Base-by-base conservation (phyloP, 2,888 invertebrate genomes). In the Halictus quadricinctus region DNA sequence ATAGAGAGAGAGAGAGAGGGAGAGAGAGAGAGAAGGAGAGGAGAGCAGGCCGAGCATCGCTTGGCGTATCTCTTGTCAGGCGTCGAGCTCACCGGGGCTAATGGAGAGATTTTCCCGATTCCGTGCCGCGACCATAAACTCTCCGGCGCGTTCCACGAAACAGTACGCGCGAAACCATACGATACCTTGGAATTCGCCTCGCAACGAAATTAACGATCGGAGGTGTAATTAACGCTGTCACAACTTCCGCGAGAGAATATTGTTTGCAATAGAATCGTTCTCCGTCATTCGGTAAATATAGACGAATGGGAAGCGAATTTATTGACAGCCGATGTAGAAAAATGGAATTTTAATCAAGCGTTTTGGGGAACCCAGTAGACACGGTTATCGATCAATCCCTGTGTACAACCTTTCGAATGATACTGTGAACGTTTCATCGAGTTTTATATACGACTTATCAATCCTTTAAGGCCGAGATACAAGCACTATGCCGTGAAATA, bases 21-120 rank as follows among this genome's bases (percentile, higher is more conserved):
- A 73, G 43, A 48, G 36, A 70, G 79, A 58, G 79, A 69, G 78
- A 25, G 12, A 60, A 60, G 60, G 25, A 60, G 12, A 54, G 21
- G 15, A 29, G 36, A 50, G 60, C 70, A 25, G 69, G 64, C 54
- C 36, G 81, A 73, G 69, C 13, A 58, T 43, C 21, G 60, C 21
- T 72, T 41, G 50, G 76, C 70, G 78, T 58, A 75, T 72, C 80
- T 60, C 84, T 89, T 36, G 46, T 58, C 90, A 66, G 58, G 91
- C 90, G 73, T 90, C 81, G 89, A 90, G 69, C 84, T 90, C 90
- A 81, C 90, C 41, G 41, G 36, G 25, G 10, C 74, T n/a, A 25
- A 60, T 66, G 58, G 21, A 50, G 72, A 73, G 36, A 83, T 84
- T 83, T 70, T 41, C 83, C 72, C 36, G 58, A 66, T 85, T 89